These are phyloP conservation scores for Sclerurus mexicanus DNA, from an alignment of 2,113 vertebrate genomes.

Conservation along the genomic window DNA sequence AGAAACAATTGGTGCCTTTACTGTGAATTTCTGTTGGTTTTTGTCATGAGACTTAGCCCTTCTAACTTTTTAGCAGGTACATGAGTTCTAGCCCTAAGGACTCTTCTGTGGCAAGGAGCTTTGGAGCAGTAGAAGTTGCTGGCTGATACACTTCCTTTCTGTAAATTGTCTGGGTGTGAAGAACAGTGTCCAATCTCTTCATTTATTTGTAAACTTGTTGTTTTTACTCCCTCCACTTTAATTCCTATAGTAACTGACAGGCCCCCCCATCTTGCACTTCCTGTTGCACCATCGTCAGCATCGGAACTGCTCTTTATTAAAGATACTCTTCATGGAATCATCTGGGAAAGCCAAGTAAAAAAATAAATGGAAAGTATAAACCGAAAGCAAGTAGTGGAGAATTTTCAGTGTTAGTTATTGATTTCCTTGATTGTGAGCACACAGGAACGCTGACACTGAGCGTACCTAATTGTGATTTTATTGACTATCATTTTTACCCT, in stretches of 20 bases:
- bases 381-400: constrained; percentile 33
- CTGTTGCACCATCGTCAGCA: neutral
- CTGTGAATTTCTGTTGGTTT: neutral
- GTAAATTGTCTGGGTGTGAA: neutral
- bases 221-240: neutral
- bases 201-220: neutral
- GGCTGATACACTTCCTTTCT: neutral
- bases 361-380: constrained; percentile 13
- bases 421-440: constrained; percentile 66
- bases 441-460: constrained; percentile 49
- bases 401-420: constrained; percentile 64
- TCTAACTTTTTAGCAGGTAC: neutral
- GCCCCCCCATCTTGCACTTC: neutral
- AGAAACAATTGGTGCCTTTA: neutral
- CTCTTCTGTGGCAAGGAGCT: neutral
- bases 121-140: neutral
- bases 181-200: neutral
- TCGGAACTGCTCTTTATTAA: neutral
- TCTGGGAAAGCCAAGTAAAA: constrained; percentile 9
- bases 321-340: constrained; percentile 31
- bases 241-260: neutral
- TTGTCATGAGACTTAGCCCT: neutral
- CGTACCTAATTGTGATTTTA: constrained; percentile 72
- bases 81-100: neutral
- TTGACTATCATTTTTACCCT: constrained; percentile 73